Evolutionary conservation across 2,888 invertebrate species (phyloP), one percentile per base, ranked within the genome.

Genomic region (Willowsia nigromaculata): DNA sequence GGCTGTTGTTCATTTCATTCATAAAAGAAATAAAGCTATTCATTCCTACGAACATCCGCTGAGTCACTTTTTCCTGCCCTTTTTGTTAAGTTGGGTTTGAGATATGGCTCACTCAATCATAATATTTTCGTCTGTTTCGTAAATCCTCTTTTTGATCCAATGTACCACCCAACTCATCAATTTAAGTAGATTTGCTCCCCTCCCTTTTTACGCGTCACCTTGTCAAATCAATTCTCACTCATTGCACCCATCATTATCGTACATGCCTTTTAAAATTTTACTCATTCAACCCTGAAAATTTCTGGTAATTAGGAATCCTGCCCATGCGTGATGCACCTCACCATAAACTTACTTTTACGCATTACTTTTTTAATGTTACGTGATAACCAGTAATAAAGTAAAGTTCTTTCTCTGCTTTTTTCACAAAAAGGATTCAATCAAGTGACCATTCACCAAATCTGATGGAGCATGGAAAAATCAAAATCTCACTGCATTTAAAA

Each of bases 121-220:
- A 84, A 84, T 68, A 27, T 43, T 78, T 78, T 71, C 11, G 15
- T 43, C 30, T 33, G 13, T 5, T 53, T 9, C 30, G 30, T 15
- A n/a, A n/a, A n/a, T n/a, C n/a, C n/a, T 59, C 37, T 22, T 1
- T 37, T 81, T 81, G 30, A 82, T 71, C 71, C 71, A 71, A 40
- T 62, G 76, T 76, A 78, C 85, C 85, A 85, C 85, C 85, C 85
- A 85, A 65, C 85, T 85, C 78, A 78, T 85, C 76, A 78, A 71
- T 56, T 50, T 74, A n/a, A n/a, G n/a, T n/a, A n/a, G n/a, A n/a
- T 85, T 33, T 71, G n/a, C 15, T n/a, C 71, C 22, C 30, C 76
- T 37, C 30, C 76, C 76, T 50, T 76, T 50, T 76, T 76, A 47
- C 50, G 50, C 50, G 47, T 50, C 27, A 33, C 50, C 83, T 83